Base-by-base conservation (phyloP, 2,888 invertebrate genomes). In the Ecliptopera silaceata region DNA sequence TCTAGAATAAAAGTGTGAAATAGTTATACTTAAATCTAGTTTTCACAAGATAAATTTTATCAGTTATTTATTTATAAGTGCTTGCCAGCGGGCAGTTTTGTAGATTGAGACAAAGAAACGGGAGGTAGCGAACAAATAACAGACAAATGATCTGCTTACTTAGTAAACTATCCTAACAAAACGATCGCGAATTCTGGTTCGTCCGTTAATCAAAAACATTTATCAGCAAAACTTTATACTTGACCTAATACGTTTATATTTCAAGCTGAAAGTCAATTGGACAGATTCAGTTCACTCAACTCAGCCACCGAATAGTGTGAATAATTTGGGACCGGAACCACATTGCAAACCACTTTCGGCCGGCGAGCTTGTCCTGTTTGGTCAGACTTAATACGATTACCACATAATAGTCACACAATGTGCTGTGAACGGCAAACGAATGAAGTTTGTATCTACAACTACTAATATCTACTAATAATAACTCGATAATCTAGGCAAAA, bases 1-100 rank as follows among this genome's bases (percentile, higher is more conserved):
- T 54, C 34, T 29, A 20, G 20, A 49, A 56, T 53, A 51, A 47
- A 53, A 47, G 53, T 47, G 61, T 55, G 54, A 55, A 61, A 58
- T 63, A 54, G 63, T 64, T 66, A 71, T 72, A n/a, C n/a, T n/a
- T n/a, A 74, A 71, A 74, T 74, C 64, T 65, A 61, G 65, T 59
- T 58, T 65, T 63, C 56, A 66, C 64, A 59, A 70, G 71, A 69
- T 73, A 69, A 63, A 66, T 68, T 68, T 71, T 69, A 70, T 71
- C 71, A 57, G 58, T 60, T 63, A 63, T 63, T 59, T 63, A 63
- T 63, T 61, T 63, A 26, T 48, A 45, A 56, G 29, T 45, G 22
- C 45, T 52, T 54, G 17, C 29, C 22, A 12, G 32, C 44, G 22
- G 47, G 18, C 43, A 31, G 34, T 42, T 29, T 32, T 36, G 43